Conservation (phyloP, 92 coral and sea anemone genomes). For the Ricordea florida region DNA sequence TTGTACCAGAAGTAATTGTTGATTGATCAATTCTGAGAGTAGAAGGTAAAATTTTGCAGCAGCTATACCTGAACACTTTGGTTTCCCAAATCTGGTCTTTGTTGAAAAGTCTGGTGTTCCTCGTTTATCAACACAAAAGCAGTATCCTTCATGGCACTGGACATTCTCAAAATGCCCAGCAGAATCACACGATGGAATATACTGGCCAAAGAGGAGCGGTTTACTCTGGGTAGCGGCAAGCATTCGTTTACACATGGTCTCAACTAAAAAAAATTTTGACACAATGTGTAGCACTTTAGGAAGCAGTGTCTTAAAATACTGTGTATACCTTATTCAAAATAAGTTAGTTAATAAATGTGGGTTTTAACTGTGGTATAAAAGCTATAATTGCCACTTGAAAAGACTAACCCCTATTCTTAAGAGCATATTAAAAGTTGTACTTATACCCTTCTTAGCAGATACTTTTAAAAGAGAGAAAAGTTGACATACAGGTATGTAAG, state of each 20-base stretch:
- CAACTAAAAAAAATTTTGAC: too few species aligned
- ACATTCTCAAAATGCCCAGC: conserved; percentile 69
- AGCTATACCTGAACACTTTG: conserved; percentile 67
- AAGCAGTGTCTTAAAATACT: too few species aligned
- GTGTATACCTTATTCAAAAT: too few species aligned
- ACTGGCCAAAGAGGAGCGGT: conserved; percentile 76
- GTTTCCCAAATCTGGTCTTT: conserved; percentile 34
- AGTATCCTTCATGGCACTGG: conserved; percentile 79
- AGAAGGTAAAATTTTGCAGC: background rate
- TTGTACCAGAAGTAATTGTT: background rate
- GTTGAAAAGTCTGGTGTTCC: conserved; percentile 93
- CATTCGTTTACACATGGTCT: conserved; percentile 86
- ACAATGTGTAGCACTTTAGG: too few species aligned
- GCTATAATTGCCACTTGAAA: too few species aligned
- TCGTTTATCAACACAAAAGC: conserved; percentile 87
- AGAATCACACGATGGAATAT: conserved; percentile 76
- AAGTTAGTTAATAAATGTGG: too few species aligned
- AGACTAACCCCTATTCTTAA: too few species aligned
- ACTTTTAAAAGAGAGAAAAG: too few species aligned
- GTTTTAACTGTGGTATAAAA: too few species aligned
- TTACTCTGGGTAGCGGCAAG: conserved; percentile 51
- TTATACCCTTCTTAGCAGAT: too few species aligned
- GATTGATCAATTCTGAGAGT: background rate
- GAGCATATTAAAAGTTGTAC: too few species aligned
- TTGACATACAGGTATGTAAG: too few species aligned